A percentile compares a stretch with the other conserved stretches of the same genome.
Conservation (phyloP, 2,888 invertebrate genomes). For the Aphodius sticticus region DNA sequence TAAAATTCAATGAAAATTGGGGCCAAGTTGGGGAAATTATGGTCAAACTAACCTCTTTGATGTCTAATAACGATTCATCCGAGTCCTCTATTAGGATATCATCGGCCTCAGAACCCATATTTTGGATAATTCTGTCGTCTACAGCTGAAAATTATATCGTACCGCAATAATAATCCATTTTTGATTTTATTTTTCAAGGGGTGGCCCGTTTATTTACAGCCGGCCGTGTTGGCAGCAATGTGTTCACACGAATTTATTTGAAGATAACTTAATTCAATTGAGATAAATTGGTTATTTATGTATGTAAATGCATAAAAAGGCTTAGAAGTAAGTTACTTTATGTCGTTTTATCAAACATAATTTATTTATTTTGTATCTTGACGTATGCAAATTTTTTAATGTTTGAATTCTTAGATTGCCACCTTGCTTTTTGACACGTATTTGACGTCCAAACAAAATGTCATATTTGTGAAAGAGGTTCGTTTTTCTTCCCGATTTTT, state of each 20-base stretch:
- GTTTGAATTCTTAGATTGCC: neutral
- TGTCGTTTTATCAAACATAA: slow-evolving; percentile 9
- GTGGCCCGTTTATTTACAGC: slow-evolving; percentile 37
- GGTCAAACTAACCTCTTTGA: slow-evolving; percentile 53
- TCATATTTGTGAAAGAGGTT: slow-evolving; percentile 28
- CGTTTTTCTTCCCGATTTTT: slow-evolving; percentile 29
- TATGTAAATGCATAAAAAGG: neutral
- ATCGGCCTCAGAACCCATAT: slow-evolving; percentile 57
- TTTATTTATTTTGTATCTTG: neutral
- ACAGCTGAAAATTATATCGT: neutral
- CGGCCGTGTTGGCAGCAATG: slow-evolving; percentile 27
- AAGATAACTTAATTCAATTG: neutral
- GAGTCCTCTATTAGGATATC: slow-evolving; percentile 56
- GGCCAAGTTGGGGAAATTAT: neutral
- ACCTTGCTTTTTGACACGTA: neutral
- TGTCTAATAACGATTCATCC: slow-evolving; percentile 56
- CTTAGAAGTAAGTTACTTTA: neutral
- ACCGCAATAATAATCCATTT: slow-evolving; percentile 26
- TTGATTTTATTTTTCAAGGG: slow-evolving; percentile 33
- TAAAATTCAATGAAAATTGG: slow-evolving; percentile 51
- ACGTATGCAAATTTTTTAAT: neutral
- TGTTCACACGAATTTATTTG: neutral
- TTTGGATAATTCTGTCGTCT: neutral
- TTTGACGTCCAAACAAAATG: slow-evolving; percentile 34
- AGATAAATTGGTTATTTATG: neutral